A percentile compares a stretch with the other conserved stretches of the same genome.
These are phyloP conservation scores for Anas flavirostris DNA, from an alignment of 2,797 vertebrate species.

Conservation along the genomic window DNA sequence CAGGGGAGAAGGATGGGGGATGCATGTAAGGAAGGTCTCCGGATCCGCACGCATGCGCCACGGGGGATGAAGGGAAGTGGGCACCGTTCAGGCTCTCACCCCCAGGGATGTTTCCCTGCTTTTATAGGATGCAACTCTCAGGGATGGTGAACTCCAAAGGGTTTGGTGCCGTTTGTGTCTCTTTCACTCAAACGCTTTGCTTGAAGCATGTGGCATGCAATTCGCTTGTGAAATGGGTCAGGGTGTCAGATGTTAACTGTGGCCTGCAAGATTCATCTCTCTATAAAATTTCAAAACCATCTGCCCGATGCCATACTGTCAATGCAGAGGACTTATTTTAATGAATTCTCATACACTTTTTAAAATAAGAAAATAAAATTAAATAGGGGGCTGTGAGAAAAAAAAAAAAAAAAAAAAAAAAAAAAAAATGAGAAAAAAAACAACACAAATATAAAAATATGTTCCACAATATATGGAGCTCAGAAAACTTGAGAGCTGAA, in stretches of 20 bases:
- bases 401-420: background rate
- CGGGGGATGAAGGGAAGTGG: background rate
- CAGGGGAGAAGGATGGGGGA: background rate
- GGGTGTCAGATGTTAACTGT: slow-evolving; percentile 36
- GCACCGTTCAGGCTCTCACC: background rate
- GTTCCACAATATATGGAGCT: background rate
- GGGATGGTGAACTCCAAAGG: background rate
- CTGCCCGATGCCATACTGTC: slow-evolving; percentile 11
- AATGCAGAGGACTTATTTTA: slow-evolving; percentile 24
- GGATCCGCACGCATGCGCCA: background rate
- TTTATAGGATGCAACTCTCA: background rate
- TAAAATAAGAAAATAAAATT: slow-evolving; percentile 10
- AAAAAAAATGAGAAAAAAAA: background rate
- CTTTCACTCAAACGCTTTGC: slow-evolving; percentile 46
- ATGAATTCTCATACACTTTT: slow-evolving; percentile 18
- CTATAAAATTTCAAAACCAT: slow-evolving; percentile 64
- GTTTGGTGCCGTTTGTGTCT: background rate
- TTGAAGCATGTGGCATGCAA: slow-evolving; percentile 41
- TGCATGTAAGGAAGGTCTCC: background rate
- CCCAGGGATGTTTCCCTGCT: background rate
- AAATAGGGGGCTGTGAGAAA: background rate
- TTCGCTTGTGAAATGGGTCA: slow-evolving; percentile 36
- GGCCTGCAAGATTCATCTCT: slow-evolving; percentile 28
- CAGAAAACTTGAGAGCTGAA: background rate
- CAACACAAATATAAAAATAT: background rate